phyloP scores from a whole-genome alignment of 2,113 vertebrate genomes.

The Mustela lutreola region DNA sequence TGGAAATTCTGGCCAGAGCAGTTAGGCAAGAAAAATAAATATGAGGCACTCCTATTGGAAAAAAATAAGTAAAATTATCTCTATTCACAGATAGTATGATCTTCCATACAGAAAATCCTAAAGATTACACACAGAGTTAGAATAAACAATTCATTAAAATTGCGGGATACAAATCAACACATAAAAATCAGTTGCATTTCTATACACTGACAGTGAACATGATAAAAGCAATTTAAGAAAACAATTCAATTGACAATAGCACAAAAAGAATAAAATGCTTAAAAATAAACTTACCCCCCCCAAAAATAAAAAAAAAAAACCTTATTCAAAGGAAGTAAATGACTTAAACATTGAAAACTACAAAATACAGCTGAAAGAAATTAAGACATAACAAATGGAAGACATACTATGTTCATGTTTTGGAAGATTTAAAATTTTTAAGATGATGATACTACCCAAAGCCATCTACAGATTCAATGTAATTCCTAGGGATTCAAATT shows the following conservation, averaged over 20 bases:
- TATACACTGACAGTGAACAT: neutral
- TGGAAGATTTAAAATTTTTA: neutral
- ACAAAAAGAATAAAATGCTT: conserved; percentile 8
- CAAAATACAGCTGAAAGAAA: neutral
- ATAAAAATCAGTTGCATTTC: neutral
- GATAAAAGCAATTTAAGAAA: neutral
- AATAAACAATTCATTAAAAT: neutral
- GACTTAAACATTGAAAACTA: neutral
- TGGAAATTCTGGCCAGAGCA: neutral
- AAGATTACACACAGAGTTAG: neutral
- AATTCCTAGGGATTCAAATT: neutral
- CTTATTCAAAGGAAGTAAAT: neutral
- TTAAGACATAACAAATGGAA: neutral
- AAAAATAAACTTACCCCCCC: neutral
- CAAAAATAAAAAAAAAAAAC: neutral
- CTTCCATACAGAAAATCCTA: neutral
- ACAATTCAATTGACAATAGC: neutral
- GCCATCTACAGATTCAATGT: neutral
- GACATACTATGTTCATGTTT: neutral
- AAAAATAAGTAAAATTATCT: neutral
- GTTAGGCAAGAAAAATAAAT: neutral
- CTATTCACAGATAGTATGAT: neutral
- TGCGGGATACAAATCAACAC: neutral
- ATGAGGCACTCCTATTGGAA: neutral
- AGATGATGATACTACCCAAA: neutral